Conservation (phyloP, 1,140 invertebrate species). For the Caerostris extrusa region DNA sequence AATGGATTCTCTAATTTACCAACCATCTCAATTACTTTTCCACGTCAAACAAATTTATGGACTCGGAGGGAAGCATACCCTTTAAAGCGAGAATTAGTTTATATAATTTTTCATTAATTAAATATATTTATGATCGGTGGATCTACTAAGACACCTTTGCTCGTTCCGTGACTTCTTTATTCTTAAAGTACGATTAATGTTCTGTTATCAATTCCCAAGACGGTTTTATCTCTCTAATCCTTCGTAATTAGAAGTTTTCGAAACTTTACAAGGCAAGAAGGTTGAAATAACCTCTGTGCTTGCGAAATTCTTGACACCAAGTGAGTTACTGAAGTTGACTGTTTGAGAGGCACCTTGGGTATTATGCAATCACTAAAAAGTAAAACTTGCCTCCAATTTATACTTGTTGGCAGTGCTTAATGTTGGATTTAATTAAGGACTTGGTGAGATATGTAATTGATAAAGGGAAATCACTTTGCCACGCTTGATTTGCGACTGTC, state of each 20-base stretch:
- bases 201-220: constrained; percentile 16
- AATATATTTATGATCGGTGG: constrained; percentile 50
- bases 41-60: constrained; percentile 42
- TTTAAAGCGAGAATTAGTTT: constrained; percentile 33
- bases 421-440: neutral
- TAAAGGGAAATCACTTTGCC: neutral
- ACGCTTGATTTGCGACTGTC: too few relatives aligned
- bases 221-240: constrained; percentile 66
- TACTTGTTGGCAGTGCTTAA: neutral
- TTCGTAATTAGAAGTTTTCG: constrained; percentile 53
- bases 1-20: neutral
- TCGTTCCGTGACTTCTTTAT: neutral
- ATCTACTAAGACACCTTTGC: neutral
- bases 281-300: constrained; percentile 1
- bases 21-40: constrained; percentile 36
- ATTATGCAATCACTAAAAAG: neutral
- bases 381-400: constrained; percentile 23
- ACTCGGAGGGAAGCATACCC: neutral
- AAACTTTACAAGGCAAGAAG: constrained; percentile 14
- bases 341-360: neutral
- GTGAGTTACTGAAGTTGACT: neutral
- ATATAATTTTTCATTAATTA: constrained; percentile 66
- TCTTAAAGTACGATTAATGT: constrained; percentile 53
- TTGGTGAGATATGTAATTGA: constrained; percentile 14
- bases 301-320: neutral